Evolutionary conservation across 2,888 invertebrate species (phyloP).

Genomic region (Hartigia nigra): DNA sequence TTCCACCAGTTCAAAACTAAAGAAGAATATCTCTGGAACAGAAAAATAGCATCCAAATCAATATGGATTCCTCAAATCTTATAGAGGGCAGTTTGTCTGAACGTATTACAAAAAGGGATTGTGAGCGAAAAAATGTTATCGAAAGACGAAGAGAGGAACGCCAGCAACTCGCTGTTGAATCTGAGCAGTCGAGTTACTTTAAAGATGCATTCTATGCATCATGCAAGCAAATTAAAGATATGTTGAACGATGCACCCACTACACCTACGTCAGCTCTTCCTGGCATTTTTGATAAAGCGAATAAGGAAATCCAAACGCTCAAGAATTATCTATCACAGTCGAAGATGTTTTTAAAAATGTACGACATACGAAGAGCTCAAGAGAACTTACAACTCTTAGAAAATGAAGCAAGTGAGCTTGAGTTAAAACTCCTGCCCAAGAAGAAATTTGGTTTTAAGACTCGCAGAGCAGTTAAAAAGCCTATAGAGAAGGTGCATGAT

Average conservation of each 20-base stretch:
- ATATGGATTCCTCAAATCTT: conserved; percentile 48
- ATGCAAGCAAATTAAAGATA: conserved; percentile 73
- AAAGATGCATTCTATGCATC: conserved; percentile 76
- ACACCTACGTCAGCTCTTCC: conserved; percentile 69
- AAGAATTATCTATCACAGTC: conserved; percentile 85
- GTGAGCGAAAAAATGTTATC: conserved; percentile 74
- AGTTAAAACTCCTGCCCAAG: conserved; percentile 80
- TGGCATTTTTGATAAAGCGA: conserved; percentile 76
- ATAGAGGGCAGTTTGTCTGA: conserved; percentile 65
- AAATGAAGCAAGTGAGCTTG: conserved; percentile 77
- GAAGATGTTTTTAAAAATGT: conserved; percentile 82
- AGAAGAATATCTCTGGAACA: neutral
- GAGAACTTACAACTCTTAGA: conserved; percentile 78
- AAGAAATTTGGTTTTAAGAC: conserved; percentile 89
- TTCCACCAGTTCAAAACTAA: neutral
- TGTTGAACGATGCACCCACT: conserved; percentile 66
- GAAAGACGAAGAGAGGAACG: conserved; percentile 75
- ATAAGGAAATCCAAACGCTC: conserved; percentile 77
- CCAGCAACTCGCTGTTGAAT: conserved; percentile 72
- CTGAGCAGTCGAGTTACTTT: conserved; percentile 79
- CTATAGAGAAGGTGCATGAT: conserved; percentile 60
- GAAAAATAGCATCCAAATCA: conserved; percentile 39
- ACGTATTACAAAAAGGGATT: conserved; percentile 69
- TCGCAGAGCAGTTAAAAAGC: conserved; percentile 67
- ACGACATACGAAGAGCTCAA: conserved; percentile 83